Percentiles rank a stretch among this genome's conserved stretches.
These are phyloP conservation scores for Rachycentron canadum DNA, from an alignment of 2,797 vertebrate genomes.

Conservation along the genomic window DNA sequence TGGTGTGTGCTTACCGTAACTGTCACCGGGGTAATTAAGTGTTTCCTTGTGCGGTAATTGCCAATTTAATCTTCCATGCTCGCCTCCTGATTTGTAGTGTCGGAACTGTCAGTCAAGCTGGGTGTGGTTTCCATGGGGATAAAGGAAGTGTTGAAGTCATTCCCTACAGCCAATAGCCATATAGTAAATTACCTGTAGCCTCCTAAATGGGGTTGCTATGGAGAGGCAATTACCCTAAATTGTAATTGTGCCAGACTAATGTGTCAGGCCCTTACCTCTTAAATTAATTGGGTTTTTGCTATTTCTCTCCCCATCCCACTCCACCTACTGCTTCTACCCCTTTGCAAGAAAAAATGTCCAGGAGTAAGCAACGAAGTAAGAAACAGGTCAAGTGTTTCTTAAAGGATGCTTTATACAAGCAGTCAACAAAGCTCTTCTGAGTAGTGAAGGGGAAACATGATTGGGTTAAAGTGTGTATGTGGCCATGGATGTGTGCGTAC, in stretches of 20 bases:
- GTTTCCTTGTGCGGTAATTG: constrained; percentile 71
- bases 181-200: constrained; percentile 66
- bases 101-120: constrained; percentile 63
- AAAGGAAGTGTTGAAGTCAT: constrained; percentile 53
- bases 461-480: constrained; percentile 5
- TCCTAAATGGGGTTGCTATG: constrained; percentile 69
- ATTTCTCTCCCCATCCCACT: constrained; percentile 5
- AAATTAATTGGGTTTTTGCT: constrained; percentile 54
- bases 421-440: constrained; percentile 20
- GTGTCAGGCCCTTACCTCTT: constrained; percentile 35
- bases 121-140: constrained; percentile 75
- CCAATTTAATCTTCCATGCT: constrained; percentile 67
- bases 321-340: neutral
- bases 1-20: constrained; percentile 39
- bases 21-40: constrained; percentile 67
- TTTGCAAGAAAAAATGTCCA: constrained; percentile 20
- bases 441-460: neutral
- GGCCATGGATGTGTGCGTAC: constrained; percentile 17
- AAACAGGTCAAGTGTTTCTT: constrained; percentile 24
- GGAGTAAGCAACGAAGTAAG: neutral
- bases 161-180: constrained; percentile 42
- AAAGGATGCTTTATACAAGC: constrained; percentile 27
- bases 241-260: constrained; percentile 62
- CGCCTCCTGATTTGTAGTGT: constrained; percentile 44
- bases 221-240: constrained; percentile 68